A percentile compares a stretch with the other conserved stretches of the same genome.
Conservation (phyloP, 35 echinoderm and acorn worm species). For the Diadema setosum region DNA sequence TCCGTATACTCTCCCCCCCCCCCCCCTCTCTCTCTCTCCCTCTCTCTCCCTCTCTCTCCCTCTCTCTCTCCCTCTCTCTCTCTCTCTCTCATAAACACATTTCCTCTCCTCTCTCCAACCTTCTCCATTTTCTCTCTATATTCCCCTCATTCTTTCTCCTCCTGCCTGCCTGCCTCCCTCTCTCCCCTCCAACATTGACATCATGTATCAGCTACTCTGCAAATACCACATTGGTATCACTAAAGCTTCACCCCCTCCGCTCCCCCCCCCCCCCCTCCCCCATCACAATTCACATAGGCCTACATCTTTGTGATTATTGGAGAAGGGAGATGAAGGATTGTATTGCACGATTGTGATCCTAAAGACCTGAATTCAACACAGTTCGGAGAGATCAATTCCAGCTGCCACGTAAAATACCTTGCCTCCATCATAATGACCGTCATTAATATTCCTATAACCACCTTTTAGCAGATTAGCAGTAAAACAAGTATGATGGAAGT, state of each 20-base stretch:
- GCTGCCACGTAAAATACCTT: no score
- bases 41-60: neutral
- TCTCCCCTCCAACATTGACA: neutral
- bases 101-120: neutral
- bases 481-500: no score
- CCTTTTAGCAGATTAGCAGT: no score
- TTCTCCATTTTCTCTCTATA: neutral
- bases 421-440: no score
- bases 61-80: neutral
- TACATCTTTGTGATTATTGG: no score
- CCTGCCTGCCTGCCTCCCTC: neutral
- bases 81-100: neutral
- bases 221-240: neutral
- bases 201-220: no score
- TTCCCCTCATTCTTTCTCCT: neutral
- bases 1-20: neutral
- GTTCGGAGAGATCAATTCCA: no score
- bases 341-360: no score
- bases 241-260: neutral
- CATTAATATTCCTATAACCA: no score
- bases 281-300: neutral
- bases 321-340: no score
- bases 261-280: neutral
- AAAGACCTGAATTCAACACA: no score
- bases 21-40: neutral